These are phyloP conservation scores for Centrocercus urophasianus DNA, from an alignment of 2,113 vertebrate species.

Conservation along the genomic window DNA sequence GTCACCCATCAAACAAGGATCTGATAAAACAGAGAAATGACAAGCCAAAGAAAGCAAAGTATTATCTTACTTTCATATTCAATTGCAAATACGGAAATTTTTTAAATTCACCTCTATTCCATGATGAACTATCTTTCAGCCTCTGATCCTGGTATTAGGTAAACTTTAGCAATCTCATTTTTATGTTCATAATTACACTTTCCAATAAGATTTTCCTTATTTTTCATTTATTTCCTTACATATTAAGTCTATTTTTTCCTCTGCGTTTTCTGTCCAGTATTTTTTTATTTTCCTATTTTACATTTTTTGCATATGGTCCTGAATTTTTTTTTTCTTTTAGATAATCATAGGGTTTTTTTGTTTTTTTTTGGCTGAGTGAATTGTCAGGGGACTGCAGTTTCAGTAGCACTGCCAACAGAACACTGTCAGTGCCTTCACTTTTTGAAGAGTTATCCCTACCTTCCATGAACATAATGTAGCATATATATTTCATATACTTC, in stretches of 20 bases:
- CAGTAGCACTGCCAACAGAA: neutral
- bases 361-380: neutral
- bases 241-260: neutral
- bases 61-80: constrained; percentile 11
- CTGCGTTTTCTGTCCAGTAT: neutral
- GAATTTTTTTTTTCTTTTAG: neutral
- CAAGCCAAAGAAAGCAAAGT: neutral
- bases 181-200: neutral
- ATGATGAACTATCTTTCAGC: neutral
- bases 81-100: neutral
- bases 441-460: neutral
- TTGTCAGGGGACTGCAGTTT: neutral
- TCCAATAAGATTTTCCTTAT: neutral
- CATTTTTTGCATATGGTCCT: neutral
- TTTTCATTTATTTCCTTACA: neutral
- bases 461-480: neutral
- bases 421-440: neutral
- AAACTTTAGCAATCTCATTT: neutral
- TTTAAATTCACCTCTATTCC: neutral
- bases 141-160: neutral
- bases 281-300: neutral
- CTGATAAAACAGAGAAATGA: constrained; percentile 8
- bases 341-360: neutral
- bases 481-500: neutral
- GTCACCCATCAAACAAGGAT: neutral